phyloP scores from a whole-genome alignment of 2,888 invertebrate genomes.

The Elmis aenea region DNA sequence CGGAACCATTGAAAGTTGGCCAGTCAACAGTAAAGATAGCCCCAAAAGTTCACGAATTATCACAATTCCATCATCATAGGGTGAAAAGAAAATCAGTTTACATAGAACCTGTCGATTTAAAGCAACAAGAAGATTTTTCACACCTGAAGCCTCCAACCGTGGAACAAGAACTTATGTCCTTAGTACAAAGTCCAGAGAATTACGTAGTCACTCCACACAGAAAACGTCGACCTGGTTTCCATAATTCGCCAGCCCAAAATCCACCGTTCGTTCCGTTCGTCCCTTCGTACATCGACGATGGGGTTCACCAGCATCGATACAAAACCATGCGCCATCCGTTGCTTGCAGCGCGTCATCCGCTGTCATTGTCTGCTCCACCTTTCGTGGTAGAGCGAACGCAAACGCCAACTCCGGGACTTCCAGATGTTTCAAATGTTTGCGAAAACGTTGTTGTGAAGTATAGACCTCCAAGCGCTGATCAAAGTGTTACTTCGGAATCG shows the following conservation, averaged over 20 bases:
- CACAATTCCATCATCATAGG: constrained; percentile 47
- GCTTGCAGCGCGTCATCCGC: constrained; percentile 60
- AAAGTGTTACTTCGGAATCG: constrained; percentile 51
- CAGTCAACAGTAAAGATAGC: constrained; percentile 58
- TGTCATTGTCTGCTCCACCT: constrained; percentile 71
- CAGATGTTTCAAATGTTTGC: constrained; percentile 45
- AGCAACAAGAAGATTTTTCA: constrained; percentile 62
- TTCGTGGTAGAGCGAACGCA: constrained; percentile 59
- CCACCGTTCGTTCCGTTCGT: constrained; percentile 81
- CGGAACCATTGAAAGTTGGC: constrained; percentile 55
- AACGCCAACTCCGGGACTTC: constrained; percentile 53
- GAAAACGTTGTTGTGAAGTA: constrained; percentile 58
- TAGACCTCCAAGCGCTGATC: constrained; percentile 66
- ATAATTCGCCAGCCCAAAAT: constrained; percentile 82
- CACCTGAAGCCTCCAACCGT: constrained; percentile 57
- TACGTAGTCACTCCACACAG: constrained; percentile 85
- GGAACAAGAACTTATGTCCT: constrained; percentile 63
- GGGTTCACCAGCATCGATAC: constrained; percentile 58
- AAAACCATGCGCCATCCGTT: constrained; percentile 51
- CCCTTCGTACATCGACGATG: constrained; percentile 69
- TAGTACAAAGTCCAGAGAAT: constrained; percentile 70
- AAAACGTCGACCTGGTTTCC: constrained; percentile 80
- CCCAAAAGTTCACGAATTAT: constrained; percentile 54
- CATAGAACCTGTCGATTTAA: constrained; percentile 67
- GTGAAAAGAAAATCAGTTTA: constrained; percentile 59